Percentiles rank a stretch among this genome's conserved stretches.
phyloP scores from a whole-genome alignment of 2,113 vertebrate species.

The Acinonyx jubatus region DNA sequence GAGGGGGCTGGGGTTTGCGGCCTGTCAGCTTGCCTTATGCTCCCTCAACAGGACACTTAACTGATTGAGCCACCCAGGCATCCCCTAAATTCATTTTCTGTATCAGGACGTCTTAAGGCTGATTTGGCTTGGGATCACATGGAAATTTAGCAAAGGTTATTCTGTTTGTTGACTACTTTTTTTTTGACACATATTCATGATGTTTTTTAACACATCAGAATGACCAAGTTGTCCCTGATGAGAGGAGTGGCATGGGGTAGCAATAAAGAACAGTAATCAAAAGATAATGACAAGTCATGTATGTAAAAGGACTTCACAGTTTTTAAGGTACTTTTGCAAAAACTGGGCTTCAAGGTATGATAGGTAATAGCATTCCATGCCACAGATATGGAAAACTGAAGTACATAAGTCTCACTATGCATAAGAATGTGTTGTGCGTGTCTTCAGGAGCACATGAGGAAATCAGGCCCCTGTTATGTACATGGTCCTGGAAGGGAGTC shows the following conservation, averaged over 20 bases:
- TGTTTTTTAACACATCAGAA: background rate
- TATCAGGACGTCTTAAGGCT: background rate
- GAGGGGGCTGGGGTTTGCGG: too few species aligned
- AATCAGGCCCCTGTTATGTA: background rate
- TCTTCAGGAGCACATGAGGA: background rate
- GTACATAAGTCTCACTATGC: background rate
- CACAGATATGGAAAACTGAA: background rate
- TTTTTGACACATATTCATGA: background rate
- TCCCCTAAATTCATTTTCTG: background rate
- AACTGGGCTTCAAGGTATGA: background rate
- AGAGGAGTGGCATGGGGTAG: background rate
- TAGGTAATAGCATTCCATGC: background rate
- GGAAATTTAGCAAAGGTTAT: constrained; percentile 7
- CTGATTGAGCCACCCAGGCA: too few species aligned
- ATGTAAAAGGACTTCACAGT: constrained; percentile 42
- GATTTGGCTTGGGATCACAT: background rate
- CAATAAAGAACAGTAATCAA: background rate
- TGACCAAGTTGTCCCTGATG: background rate
- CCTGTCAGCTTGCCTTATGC: too few species aligned
- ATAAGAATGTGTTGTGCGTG: background rate
- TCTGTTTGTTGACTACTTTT: background rate
- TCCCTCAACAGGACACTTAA: too few species aligned
- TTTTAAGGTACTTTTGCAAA: constrained; percentile 24
- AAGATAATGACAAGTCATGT: constrained; percentile 40
- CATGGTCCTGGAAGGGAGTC: background rate